Percentiles rank a stretch among this genome's conserved stretches.
Evolutionary conservation across 1,140 invertebrate species (phyloP).

Genomic region (Polyergus mexicanus): DNA sequence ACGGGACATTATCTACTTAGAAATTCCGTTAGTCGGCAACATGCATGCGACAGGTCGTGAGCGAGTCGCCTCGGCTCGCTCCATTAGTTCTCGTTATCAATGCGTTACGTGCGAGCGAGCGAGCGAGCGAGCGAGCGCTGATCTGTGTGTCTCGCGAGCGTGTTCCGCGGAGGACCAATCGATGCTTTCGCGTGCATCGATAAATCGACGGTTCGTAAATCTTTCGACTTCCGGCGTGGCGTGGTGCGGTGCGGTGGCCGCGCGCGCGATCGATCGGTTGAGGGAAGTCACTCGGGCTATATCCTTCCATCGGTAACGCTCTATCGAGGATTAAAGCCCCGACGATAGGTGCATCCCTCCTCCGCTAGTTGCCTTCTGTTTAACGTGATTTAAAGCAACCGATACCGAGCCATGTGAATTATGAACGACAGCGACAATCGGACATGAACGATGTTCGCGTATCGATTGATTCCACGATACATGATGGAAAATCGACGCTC

Average conservation of each 20-base stretch:
- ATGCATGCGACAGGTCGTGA: slow-evolving; percentile 33
- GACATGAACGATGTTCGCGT: slow-evolving; percentile 35
- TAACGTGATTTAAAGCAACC: slow-evolving; percentile 73
- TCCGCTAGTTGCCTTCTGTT: slow-evolving; percentile 74
- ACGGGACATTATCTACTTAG: slow-evolving; percentile 40
- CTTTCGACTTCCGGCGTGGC: slow-evolving; percentile 73
- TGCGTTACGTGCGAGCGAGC: slow-evolving; percentile 62
- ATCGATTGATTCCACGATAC: slow-evolving; percentile 26
- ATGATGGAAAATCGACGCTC: background rate
- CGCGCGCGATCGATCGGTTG: slow-evolving; percentile 65
- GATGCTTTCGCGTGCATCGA: slow-evolving; percentile 66
- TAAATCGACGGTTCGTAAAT: slow-evolving; percentile 77
- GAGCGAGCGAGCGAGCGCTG: slow-evolving; percentile 6
- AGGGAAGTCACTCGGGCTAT: slow-evolving; percentile 68
- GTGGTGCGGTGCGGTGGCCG: slow-evolving; percentile 58
- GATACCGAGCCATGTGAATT: slow-evolving; percentile 46
- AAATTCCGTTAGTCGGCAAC: slow-evolving; percentile 46
- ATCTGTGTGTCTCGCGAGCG: slow-evolving; percentile 33
- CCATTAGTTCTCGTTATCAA: slow-evolving; percentile 72
- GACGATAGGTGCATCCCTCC: slow-evolving; percentile 74
- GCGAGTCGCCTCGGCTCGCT: slow-evolving; percentile 51
- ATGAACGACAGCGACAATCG: slow-evolving; percentile 48
- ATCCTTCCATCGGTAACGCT: slow-evolving; percentile 72
- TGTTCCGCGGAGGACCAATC: slow-evolving; percentile 50
- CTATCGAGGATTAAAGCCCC: slow-evolving; percentile 73